Percentiles rank a stretch among this genome's conserved stretches.
phyloP scores from a whole-genome alignment of 2,113 vertebrate genomes.

The Hemichromis elongatus region DNA sequence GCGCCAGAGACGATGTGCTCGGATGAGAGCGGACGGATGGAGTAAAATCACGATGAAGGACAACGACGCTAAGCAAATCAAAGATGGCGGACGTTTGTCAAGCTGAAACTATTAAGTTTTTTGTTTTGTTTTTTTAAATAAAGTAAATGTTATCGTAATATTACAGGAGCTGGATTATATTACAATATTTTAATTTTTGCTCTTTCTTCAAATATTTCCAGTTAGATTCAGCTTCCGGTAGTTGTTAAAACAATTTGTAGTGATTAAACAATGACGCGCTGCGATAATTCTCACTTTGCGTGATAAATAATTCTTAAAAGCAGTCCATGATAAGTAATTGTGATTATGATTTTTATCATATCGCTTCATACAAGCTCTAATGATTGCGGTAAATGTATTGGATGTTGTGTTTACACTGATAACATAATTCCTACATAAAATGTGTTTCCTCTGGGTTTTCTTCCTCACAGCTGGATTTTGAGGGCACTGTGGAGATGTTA shows the following conservation, averaged over 20 bases:
- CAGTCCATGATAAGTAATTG: no score
- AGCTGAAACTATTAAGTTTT: background rate
- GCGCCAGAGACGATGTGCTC: background rate
- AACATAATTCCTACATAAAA: background rate
- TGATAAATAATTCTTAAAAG: no score
- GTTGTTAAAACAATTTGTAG: background rate
- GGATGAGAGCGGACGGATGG: background rate
- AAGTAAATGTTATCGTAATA: background rate
- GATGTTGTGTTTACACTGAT: background rate
- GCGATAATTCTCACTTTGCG: background rate
- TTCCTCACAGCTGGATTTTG: slow-evolving; percentile 6
- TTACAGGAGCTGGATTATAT: background rate
- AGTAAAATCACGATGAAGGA: background rate
- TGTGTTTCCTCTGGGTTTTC: background rate
- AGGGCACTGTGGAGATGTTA: slow-evolving; percentile 9
- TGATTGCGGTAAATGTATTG: background rate
- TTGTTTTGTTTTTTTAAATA: background rate
- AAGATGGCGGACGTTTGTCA: slow-evolving; percentile 6
- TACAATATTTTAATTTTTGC: fast-evolving
- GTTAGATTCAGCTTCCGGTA: background rate
- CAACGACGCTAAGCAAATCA: background rate
- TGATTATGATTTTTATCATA: background rate
- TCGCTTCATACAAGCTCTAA: background rate
- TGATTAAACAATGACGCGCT: background rate
- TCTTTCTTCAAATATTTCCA: background rate